Base-by-base conservation (phyloP, 2,888 invertebrate genomes). In the Dicycla oo region DNA sequence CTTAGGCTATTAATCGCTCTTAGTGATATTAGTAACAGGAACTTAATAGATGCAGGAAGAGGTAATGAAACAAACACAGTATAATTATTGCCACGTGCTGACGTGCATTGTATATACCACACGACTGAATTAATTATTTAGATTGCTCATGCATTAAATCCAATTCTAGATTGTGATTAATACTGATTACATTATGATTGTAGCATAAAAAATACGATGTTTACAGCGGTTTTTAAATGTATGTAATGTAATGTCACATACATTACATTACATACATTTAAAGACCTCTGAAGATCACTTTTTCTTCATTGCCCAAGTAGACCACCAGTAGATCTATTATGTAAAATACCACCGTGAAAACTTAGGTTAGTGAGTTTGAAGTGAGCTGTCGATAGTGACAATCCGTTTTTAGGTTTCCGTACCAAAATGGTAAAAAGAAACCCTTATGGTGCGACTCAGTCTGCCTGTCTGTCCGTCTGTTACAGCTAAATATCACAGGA, bases 11-110 rank as follows among this genome's bases (percentile, higher is more conserved):
- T 73, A 66, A 38, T 51, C 20, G 38, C 38, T 63, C 30, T 30
- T 53, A 57, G 20, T 45, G 43, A 40, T 62, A 26, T 51, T 45
- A 34, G 47, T 45, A 64, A 61, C 56, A 75, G 49, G 54, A 75
- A 68, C 20, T 49, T 51, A 45, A 51, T 57, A 30, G 47, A 67
- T 68, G 61, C 51, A 75, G 69, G 47, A 51, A 77, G 71, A 53
- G 54, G 20, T 56, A 61, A 62, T 75, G 20, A 45, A 57, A 45
- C 61, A 57, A 69, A 30, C 56, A 18, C 30, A 26, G 23, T 58
- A 63, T 54, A 62, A 53, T 74, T 26, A 69, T 26, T 30, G 30
- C 63, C 74, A 79, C 78, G 78, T 78, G 69, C 45, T 58, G 69
- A 79, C 78, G 78, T 78, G 69, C 45, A 67, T 69, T 47, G n/a